A percentile compares a stretch with the other conserved stretches of the same genome.
Conservation (phyloP, 2,888 invertebrate species). For the Drosophila suboccidentalis region DNA sequence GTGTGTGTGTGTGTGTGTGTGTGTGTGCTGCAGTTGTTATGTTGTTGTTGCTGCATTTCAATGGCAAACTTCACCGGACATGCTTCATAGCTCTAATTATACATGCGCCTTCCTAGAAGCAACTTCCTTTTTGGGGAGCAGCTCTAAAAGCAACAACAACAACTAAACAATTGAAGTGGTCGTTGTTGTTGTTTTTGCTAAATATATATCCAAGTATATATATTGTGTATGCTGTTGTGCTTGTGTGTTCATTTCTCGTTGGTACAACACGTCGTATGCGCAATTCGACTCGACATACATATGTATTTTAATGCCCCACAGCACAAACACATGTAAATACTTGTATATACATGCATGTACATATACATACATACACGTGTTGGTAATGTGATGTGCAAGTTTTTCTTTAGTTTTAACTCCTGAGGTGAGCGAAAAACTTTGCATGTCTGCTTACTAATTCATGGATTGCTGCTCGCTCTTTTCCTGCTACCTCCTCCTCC, state of each 20-base stretch:
- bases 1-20: conserved; percentile 17
- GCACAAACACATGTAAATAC: conserved; percentile 29
- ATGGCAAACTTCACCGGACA: conserved; percentile 81
- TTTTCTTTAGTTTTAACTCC: conserved; percentile 41
- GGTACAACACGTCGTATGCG: conserved; percentile 56
- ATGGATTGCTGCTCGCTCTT: conserved; percentile 46
- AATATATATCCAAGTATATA: background rate
- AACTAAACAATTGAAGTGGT: conserved; percentile 26
- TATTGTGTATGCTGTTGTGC: conserved; percentile 26
- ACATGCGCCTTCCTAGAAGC: conserved; percentile 77
- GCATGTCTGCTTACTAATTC: conserved; percentile 73
- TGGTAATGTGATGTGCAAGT: conserved; percentile 17
- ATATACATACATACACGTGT: background rate
- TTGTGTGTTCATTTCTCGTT: conserved; percentile 33
- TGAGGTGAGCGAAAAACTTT: conserved; percentile 58
- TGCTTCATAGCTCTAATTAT: conserved; percentile 82
- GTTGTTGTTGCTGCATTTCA: conserved; percentile 70
- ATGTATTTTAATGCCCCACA: conserved; percentile 43
- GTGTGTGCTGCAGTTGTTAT: conserved; percentile 37
- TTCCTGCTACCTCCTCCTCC: conserved; percentile 18
- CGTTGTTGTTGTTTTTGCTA: conserved; percentile 14
- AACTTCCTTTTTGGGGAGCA: conserved; percentile 61
- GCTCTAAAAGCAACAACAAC: conserved; percentile 32
- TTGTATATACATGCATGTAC: conserved; percentile 6
- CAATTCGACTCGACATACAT: conserved; percentile 24